A percentile compares a stretch with the other conserved stretches of the same genome.
These are phyloP conservation scores for Nematolebias whitei DNA, from an alignment of 2,113 vertebrate species.

Conservation along the genomic window DNA sequence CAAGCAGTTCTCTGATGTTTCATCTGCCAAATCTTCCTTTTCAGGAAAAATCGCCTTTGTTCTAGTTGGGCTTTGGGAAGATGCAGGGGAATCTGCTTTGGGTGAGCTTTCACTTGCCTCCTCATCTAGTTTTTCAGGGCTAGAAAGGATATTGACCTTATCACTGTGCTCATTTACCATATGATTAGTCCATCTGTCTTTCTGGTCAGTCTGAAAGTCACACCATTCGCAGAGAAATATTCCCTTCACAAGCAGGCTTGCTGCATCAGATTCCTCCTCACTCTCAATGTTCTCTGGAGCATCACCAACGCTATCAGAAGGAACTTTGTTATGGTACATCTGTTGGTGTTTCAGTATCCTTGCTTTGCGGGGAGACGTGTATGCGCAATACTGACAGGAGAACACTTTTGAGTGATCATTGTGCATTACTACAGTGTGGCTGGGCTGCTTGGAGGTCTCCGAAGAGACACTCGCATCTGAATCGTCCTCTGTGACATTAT, in stretches of 20 bases:
- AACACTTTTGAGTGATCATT: conserved; percentile 90
- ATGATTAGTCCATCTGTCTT: conserved; percentile 93
- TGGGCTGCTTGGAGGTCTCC: conserved; percentile 75
- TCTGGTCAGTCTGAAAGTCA: conserved; percentile 91
- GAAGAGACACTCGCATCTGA: conserved; percentile 78
- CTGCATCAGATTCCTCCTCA: conserved; percentile 76
- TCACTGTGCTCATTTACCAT: conserved; percentile 96
- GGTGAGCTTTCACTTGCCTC: conserved; percentile 78
- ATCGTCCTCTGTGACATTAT: conserved; percentile 80
- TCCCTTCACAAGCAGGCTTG: conserved; percentile 82
- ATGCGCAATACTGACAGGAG: conserved; percentile 95
- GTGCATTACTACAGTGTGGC: conserved; percentile 88
- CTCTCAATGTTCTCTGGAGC: conserved; percentile 72
- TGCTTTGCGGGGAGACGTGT: conserved; percentile 92
- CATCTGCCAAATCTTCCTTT: conserved; percentile 78
- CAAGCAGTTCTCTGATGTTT: conserved; percentile 77
- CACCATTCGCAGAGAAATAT: conserved; percentile 98
- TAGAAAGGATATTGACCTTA: conserved; percentile 94
- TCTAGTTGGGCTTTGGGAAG: conserved; percentile 82
- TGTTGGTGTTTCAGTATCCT: conserved; percentile 95
- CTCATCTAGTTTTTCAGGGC: conserved; percentile 83
- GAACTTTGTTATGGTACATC: conserved; percentile 87
- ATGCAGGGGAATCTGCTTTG: conserved; percentile 79
- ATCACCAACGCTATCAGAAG: conserved; percentile 77
- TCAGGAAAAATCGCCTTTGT: conserved; percentile 80